Percentiles rank a stretch among this genome's conserved stretches.
phyloP scores from a whole-genome alignment of 1,140 invertebrate species.

The Ceratitis capitata region DNA sequence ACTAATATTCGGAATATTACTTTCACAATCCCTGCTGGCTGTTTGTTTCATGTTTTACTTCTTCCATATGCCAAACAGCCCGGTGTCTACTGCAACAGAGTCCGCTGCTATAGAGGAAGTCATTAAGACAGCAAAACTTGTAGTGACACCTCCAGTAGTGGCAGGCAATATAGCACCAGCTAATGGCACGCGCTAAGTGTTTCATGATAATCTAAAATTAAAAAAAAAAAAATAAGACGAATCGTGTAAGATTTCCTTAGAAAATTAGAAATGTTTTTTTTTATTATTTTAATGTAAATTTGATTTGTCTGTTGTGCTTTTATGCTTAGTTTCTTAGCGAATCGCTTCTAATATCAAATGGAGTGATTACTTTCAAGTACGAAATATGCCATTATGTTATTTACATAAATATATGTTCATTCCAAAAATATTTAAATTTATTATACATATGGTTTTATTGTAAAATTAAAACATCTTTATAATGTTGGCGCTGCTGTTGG shows the following conservation, averaged over 20 bases:
- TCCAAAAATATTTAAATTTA: not conserved
- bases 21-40: slow-evolving; percentile 82
- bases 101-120: slow-evolving; percentile 36
- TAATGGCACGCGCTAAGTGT: not conserved
- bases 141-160: not conserved
- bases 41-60: slow-evolving; percentile 86
- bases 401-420: not conserved
- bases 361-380: not conserved
- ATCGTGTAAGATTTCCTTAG: not conserved
- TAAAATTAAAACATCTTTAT: no score
- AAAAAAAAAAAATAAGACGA: not conserved
- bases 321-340: not conserved
- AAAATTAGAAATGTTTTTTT: not conserved
- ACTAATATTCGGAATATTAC: slow-evolving; percentile 74
- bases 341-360: not conserved
- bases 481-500: not conserved
- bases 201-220: no score
- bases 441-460: not conserved
- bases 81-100: slow-evolving; percentile 25
- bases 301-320: not conserved
- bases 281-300: not conserved
- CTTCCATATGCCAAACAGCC: slow-evolving; percentile 67
- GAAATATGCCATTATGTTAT: not conserved
- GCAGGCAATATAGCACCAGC: slow-evolving; percentile 26
- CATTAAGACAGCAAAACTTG: slow-evolving; percentile 37